Conservation (phyloP, 2,797 vertebrate genomes). For the Gymnoscopelus braueri region DNA sequence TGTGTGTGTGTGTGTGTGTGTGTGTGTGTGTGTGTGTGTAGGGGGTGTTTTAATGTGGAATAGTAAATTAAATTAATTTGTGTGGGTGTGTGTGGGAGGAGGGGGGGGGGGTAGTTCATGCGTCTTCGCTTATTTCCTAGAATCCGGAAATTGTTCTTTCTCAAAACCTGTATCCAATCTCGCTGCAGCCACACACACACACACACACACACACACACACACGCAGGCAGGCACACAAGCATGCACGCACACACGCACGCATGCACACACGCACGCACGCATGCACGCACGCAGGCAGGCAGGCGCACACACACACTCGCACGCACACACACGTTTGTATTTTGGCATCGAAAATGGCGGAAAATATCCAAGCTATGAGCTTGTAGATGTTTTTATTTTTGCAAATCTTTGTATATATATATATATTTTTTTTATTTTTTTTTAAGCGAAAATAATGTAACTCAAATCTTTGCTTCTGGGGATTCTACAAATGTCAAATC, state of each 20-base stretch:
- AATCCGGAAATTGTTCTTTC: background rate
- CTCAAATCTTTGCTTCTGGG: too few species aligned
- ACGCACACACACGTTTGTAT: constrained; percentile 2
- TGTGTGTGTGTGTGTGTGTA: background rate
- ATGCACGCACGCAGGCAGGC: background rate
- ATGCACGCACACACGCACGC: background rate
- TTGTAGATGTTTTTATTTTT: too few species aligned
- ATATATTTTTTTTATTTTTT: too few species aligned
- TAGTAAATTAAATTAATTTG: too few species aligned
- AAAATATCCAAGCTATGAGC: too few species aligned
- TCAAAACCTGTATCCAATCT: background rate
- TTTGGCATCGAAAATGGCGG: too few species aligned
- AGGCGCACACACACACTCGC: background rate
- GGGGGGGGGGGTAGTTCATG: too few species aligned
- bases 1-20: constrained; percentile 22
- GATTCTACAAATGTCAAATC: too few species aligned
- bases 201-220: too few species aligned
- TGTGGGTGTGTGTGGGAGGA: background rate
- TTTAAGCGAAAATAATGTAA: too few species aligned
- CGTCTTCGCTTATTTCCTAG: background rate
- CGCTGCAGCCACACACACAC: background rate
- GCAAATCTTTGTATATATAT: too few species aligned
- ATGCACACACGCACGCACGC: background rate
- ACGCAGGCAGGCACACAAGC: background rate
- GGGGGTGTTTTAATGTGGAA: constrained; percentile 1